These are phyloP conservation scores for Drosophila setosimentum DNA, from an alignment of 2,888 invertebrate genomes.

Conservation along the genomic window DNA sequence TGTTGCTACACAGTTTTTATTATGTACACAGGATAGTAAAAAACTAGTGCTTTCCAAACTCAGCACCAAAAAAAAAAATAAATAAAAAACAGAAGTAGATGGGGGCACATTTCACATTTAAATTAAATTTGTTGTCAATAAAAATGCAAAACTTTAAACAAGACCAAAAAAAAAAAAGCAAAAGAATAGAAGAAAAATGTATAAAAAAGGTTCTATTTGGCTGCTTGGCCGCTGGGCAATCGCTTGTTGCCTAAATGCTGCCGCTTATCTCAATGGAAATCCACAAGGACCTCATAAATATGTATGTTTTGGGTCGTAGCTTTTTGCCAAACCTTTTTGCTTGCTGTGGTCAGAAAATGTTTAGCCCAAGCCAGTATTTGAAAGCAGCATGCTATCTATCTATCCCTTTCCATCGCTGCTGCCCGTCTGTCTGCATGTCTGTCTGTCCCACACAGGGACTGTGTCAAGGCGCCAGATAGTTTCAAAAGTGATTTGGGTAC, in stretches of 20 bases:
- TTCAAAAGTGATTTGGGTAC: slow-evolving; percentile 81
- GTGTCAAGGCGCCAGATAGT: slow-evolving; percentile 77
- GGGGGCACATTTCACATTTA: slow-evolving; percentile 40
- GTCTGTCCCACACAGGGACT: slow-evolving; percentile 33
- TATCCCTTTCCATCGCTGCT: background rate
- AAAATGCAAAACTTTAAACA: slow-evolving; percentile 54
- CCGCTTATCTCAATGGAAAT: slow-evolving; percentile 77
- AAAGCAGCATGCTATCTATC: slow-evolving; percentile 23
- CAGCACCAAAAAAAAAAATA: background rate
- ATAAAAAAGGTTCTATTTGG: slow-evolving; percentile 31
- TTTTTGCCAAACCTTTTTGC: slow-evolving; percentile 60
- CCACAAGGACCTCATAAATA: slow-evolving; percentile 80
- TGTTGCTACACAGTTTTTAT: background rate
- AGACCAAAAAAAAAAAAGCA: background rate
- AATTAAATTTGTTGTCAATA: slow-evolving; percentile 73
- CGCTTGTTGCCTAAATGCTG: slow-evolving; percentile 71
- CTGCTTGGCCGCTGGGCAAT: slow-evolving; percentile 42
- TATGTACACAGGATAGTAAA: background rate
- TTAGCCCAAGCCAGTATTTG: slow-evolving; percentile 43
- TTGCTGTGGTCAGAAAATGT: slow-evolving; percentile 69
- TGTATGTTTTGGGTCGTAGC: slow-evolving; percentile 59
- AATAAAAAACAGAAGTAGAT: background rate
- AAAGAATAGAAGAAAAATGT: background rate
- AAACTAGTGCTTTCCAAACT: background rate
- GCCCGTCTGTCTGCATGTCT: slow-evolving; percentile 2